A percentile compares a stretch with the other conserved stretches of the same genome.
Evolutionary conservation across 64 coral and sea anemone genomes (phyloP).

Genomic region (Actinia equina): DNA sequence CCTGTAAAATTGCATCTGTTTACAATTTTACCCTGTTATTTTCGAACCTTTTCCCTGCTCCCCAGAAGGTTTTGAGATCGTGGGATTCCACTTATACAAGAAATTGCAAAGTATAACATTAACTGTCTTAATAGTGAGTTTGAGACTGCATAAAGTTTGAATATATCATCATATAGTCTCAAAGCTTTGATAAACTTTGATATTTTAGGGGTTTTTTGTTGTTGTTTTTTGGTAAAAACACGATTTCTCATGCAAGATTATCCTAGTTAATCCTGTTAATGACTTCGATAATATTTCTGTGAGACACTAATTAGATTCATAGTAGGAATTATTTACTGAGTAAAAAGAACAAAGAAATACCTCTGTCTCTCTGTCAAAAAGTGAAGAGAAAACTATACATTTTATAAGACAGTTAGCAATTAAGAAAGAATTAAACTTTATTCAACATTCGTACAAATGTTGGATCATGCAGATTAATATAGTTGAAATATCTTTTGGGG

Average conservation of each 20-base stretch:
- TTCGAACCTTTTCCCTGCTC: too few relatives aligned
- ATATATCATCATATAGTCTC: neutral
- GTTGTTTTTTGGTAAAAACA: too few relatives aligned
- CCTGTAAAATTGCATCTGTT: too few relatives aligned
- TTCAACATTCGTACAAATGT: neutral
- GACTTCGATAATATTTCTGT: neutral
- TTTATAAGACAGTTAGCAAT: neutral
- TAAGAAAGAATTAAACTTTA: neutral
- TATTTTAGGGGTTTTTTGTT: too few relatives aligned
- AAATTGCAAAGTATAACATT: too few relatives aligned
- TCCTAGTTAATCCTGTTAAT: neutral
- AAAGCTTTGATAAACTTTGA: neutral
- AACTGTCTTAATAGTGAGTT: too few relatives aligned
- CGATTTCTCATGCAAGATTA: neutral
- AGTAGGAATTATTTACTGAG: neutral
- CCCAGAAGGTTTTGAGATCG: too few relatives aligned
- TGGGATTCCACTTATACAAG: too few relatives aligned
- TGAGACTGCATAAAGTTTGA: neutral
- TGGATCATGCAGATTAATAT: neutral
- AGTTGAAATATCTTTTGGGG: too few relatives aligned
- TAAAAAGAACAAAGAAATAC: neutral
- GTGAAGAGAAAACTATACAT: neutral
- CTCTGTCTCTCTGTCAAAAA: constrained; percentile 20
- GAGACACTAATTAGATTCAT: neutral
- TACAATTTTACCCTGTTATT: too few relatives aligned